These are phyloP conservation scores for Tipula helvola DNA, from an alignment of 2,888 invertebrate genomes.

Conservation along the genomic window DNA sequence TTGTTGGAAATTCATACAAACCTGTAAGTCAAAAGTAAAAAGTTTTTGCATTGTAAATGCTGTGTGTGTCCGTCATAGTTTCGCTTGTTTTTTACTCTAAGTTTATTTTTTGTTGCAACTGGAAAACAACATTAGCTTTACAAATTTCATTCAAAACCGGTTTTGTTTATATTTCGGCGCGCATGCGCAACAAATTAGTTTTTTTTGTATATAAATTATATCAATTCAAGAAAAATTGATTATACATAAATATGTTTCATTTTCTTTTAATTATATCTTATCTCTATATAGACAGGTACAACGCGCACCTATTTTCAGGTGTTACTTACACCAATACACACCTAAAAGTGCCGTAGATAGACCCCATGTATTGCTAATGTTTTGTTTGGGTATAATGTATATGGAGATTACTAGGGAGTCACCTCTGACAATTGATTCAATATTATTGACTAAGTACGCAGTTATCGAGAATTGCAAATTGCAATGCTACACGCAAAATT, in stretches of 20 bases:
- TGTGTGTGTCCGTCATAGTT: no score
- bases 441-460: no score
- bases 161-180: neutral
- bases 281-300: neutral
- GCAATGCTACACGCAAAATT: neutral
- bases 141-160: neutral
- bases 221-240: neutral
- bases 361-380: no score
- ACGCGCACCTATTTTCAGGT: neutral
- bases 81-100: neutral
- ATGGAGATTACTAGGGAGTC: no score
- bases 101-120: no score
- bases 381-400: no score
- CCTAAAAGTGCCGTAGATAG: no score
- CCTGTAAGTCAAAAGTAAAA: no score
- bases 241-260: neutral
- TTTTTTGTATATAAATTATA: neutral
- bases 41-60: no score
- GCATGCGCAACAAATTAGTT: neutral
- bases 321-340: neutral
- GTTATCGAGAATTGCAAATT: neutral
- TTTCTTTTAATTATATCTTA: neutral
- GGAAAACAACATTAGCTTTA: neutral
- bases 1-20: no score
- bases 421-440: no score